Base-by-base conservation (phyloP, 2,113 vertebrate genomes). In the Vimba vimba region DNA sequence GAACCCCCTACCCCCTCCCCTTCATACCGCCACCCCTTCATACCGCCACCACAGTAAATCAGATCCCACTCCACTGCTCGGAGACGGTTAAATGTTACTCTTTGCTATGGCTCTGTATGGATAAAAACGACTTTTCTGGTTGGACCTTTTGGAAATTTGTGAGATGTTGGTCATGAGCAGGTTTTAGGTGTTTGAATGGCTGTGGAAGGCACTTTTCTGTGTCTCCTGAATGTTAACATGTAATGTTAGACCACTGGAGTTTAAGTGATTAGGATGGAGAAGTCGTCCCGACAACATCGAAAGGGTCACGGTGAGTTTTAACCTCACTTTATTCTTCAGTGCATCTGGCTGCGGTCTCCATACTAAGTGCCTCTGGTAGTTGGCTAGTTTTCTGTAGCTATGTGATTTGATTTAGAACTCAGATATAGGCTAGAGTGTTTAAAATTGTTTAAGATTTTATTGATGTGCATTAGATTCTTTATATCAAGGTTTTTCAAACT, bases 301-400 rank as follows among this genome's bases (percentile, higher is more conserved):
- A 75, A 76, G n/a, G 64, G 79, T 87, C 82, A 79, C 4, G 86
- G 88, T 89, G 86, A 89, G 88, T 82, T 69, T 57, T 19, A 60
- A 78, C 55, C 55, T 62, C 8, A 27, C 57, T 74, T 55, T 55
- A 62, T 81, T 27, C 13, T 39, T 79, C 43, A 33, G 79, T 45
- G 30, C 8, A 30, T 36, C 2, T 62, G n/a, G 8, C 15, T 47
- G 64, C 23, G 25, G 21, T 73, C 47, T 79, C 66, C 62, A 45
- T 15, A 76, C 5, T 60, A 64, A 64, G 59, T 84, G 57, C 25
- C 23, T 17, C 23, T 69, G 80, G 30, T 57, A 45, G 69, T 27
- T 45, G 79, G 57, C 21, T 36, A 21, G 78, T 47, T 82, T 25
- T 60, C 43, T 66, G 39, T 47, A 50, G 25, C 25, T 33, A 2